These are phyloP conservation scores for Drosophila athabasca DNA, from an alignment of 1,140 invertebrate genomes.

Conservation along the genomic window DNA sequence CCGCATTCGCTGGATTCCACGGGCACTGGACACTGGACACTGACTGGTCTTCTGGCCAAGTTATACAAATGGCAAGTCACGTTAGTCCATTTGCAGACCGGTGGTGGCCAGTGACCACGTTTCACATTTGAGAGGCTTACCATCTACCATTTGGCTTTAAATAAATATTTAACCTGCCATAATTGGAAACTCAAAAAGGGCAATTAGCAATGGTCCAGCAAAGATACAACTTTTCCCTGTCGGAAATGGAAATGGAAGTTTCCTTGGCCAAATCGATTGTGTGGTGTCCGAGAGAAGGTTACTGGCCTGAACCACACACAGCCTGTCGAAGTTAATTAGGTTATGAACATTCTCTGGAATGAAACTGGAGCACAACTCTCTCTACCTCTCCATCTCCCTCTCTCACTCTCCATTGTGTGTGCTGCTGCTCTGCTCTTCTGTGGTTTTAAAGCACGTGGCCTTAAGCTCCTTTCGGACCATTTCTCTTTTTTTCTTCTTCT, in stretches of 20 bases:
- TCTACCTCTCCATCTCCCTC: too few relatives aligned
- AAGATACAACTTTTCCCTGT: conserved; percentile 25
- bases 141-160: conserved; percentile 42
- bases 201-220: conserved; percentile 46
- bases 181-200: conserved; percentile 70
- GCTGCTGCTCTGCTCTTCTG: background rate
- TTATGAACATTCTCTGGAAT: conserved; percentile 38
- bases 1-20: conserved; percentile 31
- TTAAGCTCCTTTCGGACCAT: conserved; percentile 31
- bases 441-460: conserved; percentile 19
- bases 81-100: conserved; percentile 35
- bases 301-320: conserved; percentile 6
- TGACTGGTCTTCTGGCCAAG: conserved; percentile 2
- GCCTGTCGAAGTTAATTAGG: conserved; percentile 55
- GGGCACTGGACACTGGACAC: too few relatives aligned
- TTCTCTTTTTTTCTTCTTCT: conserved; percentile 2
- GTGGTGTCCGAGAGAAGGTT: background rate
- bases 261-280: conserved; percentile 46
- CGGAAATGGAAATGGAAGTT: conserved; percentile 16
- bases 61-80: conserved; percentile 67
- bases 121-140: conserved; percentile 41
- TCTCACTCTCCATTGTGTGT: too few relatives aligned
- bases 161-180: conserved; percentile 73
- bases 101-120: conserved; percentile 25
- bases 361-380: too few relatives aligned